Base-by-base conservation (phyloP, 2,888 invertebrate genomes). In the Oligia strigilis region DNA sequence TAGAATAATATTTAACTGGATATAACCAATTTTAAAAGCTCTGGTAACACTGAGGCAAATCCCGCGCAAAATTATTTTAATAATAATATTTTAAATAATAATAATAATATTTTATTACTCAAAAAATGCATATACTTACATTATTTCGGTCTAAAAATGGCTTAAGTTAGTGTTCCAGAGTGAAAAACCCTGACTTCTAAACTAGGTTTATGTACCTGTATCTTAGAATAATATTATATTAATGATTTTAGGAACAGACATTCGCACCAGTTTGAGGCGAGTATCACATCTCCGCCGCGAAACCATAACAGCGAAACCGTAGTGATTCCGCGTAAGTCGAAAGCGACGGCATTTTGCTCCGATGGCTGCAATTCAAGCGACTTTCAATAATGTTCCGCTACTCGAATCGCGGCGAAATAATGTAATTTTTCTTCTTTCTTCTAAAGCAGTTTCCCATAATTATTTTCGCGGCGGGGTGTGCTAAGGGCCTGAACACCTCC, bases 1-100 rank as follows among this genome's bases (percentile, higher is more conserved):
- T 64, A 66, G 14, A 80, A 73, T 58, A 65, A 58, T 29, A 80
- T 43, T 73, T 19, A 36, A 5, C 3, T 36, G 36, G 36, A 71
- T 5, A 17, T n/a, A 40, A 72, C 58, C 11, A 72, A 43, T n/a
- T 49, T 58, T n/a, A n/a, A 58, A n/a, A 58, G 1, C 23, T 11
- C 40, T 72, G 72, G 4, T 6, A 11, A 43, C 40, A 43, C 23
- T 40, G 40, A 58, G 40, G 4, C n/a, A 0, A 55, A 58, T n/a
- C 17, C 36, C 11, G n/a, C n/a, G 17, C 55, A n/a, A 17, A 17
- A 1, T 17, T n/a, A 0, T 71, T 49, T 55, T 23, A 23, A 29
- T 29, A 29, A 29, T 29, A 29, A 29, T 29, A 29, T 29, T 29
- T 29, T 29, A 29, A 29, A 29, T 29, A 29, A 29, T 29, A 29